phyloP scores from a whole-genome alignment of 2,888 invertebrate genomes.

The Euphydryas editha region DNA sequence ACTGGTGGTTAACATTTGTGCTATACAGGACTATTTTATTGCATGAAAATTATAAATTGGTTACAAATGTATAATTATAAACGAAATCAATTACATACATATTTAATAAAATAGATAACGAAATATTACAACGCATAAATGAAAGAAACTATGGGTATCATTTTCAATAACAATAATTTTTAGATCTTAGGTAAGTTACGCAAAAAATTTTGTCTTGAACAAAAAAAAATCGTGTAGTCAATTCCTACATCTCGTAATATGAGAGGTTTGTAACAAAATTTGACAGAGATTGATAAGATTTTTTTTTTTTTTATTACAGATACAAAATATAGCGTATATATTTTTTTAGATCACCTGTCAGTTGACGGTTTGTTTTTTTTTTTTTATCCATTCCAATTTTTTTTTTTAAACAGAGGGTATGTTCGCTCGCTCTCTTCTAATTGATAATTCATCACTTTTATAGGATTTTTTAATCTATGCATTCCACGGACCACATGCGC shows the following conservation, averaged over 20 bases:
- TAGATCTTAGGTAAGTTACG: background rate
- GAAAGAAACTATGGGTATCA: background rate
- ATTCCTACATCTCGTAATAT: conserved; percentile 19
- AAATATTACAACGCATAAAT: background rate
- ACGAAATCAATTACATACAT: background rate
- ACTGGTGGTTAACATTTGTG: background rate
- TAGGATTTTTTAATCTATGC: too few species aligned
- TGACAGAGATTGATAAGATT: too few species aligned
- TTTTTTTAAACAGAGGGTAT: too few species aligned
- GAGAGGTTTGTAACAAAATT: conserved; percentile 16
- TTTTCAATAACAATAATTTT: background rate
- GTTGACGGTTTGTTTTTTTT: too few species aligned
- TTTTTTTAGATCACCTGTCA: too few species aligned
- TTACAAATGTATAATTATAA: too few species aligned
- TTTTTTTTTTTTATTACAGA: too few species aligned
- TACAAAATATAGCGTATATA: too few species aligned
- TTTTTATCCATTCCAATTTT: too few species aligned
- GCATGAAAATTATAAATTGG: background rate
- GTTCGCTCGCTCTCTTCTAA: too few species aligned
- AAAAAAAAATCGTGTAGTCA: conserved; percentile 17
- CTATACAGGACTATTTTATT: background rate
- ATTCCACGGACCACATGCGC: too few species aligned
- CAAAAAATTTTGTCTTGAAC: background rate
- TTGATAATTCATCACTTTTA: too few species aligned
- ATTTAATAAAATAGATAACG: background rate